phyloP scores from a whole-genome alignment of 1,140 invertebrate genomes.

The Sipha flava region DNA sequence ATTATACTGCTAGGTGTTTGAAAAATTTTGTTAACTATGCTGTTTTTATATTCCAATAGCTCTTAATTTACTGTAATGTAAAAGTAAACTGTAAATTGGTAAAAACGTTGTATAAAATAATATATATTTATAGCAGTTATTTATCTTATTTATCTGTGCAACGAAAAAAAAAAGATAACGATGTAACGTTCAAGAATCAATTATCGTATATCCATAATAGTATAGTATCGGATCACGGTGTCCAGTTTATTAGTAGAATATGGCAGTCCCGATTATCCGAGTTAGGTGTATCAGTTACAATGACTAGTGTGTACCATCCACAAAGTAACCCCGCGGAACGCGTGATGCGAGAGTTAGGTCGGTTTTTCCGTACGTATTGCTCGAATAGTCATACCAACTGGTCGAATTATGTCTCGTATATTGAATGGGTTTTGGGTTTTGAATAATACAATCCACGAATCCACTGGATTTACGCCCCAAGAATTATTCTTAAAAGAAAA shows the following conservation, averaged over 20 bases:
- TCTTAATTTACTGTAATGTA: too few species aligned
- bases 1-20: too few species aligned
- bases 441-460: not conserved
- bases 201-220: too few species aligned
- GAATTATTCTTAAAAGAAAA: not conserved
- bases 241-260: not conserved
- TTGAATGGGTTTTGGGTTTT: not conserved
- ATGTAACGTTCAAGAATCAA: too few species aligned
- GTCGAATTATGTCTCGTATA: not conserved
- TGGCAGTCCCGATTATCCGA: not conserved
- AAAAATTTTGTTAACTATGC: too few species aligned
- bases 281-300: not conserved
- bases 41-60: too few species aligned
- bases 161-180: too few species aligned
- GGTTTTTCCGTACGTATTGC: not conserved
- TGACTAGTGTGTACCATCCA: not conserved
- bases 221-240: not conserved
- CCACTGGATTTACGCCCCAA: not conserved
- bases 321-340: not conserved
- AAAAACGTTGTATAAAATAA: too few species aligned
- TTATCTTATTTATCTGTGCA: too few species aligned
- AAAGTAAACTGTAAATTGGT: too few species aligned
- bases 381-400: not conserved
- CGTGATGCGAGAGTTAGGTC: not conserved
- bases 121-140: too few species aligned